Base-by-base conservation (phyloP, 2,888 invertebrate species). In the Linnaemya tessellans region DNA sequence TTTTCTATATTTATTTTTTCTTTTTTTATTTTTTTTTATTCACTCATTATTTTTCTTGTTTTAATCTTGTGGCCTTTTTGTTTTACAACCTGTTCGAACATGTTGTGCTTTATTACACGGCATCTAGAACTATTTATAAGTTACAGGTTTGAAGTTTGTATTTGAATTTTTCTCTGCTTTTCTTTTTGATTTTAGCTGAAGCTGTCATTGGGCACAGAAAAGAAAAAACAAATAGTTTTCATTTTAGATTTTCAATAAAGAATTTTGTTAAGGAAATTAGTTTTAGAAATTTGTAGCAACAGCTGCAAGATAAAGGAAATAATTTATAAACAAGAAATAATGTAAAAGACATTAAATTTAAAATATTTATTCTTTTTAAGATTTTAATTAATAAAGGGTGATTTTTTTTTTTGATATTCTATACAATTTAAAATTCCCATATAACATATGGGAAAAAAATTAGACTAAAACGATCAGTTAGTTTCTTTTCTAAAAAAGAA, bases 61-160 rank as follows among this genome's bases (percentile, higher is more conserved):
- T 54, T 54, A 64, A 64, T 54, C 51, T 62, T 51, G 62, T 74
- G 74, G 62, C 51, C 22, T 64, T 75, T 75, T 25, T 75, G 74
- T 75, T 64, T 75, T 64, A 75, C 64, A 75, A 75, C 74, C 74
- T 75, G 74, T 54, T 64, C 64, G 15, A 62, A 54, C 41, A 64
- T 64, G 25, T 75, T 64, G 51, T 75, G 74, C 54, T 64, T 64
- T 54, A 54, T 64, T 56, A 62, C 38, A 3, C 30, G 30, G 2
- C 30, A 5, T 30, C 49, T n/a, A 22, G 35, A 62, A 62, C 64
- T 75, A 75, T 75, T 75, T 75, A 64, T 75, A 75, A 64, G 51
- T 62, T 64, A 18, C 74, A 51, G 74, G 38, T 64, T 75, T 75
- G n/a, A n/a, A 41, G 18, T 30, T n/a, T 43, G 56, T 60, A 18